Evolutionary conservation across 2,888 invertebrate species (phyloP).

Genomic region (Enchytraeus crypticus): DNA sequence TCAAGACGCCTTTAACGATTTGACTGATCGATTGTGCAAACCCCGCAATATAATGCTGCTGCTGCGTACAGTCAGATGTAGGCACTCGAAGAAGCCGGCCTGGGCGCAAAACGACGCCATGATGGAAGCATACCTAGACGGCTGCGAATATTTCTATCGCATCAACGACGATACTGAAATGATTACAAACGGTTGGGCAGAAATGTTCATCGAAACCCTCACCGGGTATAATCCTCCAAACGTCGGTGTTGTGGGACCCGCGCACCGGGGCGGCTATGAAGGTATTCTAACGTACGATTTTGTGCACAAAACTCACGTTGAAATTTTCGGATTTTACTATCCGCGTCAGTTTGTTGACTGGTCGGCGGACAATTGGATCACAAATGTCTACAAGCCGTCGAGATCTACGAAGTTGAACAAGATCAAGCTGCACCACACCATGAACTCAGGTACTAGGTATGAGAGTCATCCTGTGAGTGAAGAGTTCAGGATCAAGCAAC

Average conservation of each 20-base stretch:
- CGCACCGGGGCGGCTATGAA: conserved; percentile 25
- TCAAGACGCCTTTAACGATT: neutral
- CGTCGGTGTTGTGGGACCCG: conserved; percentile 27
- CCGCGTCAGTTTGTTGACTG: conserved; percentile 24
- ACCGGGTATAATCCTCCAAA: conserved; percentile 17
- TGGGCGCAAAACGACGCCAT: conserved; percentile 31
- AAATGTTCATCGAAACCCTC: conserved; percentile 13
- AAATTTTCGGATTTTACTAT: conserved; percentile 25
- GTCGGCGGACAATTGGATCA: conserved; percentile 25
- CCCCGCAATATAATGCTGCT: conserved; percentile 1
- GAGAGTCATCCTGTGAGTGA: neutral
- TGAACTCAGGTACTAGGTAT: conserved; percentile 18
- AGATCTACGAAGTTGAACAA: conserved; percentile 18
- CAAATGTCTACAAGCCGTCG: conserved; percentile 10
- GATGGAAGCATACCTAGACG: conserved; percentile 25
- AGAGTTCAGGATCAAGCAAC: neutral
- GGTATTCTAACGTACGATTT: conserved; percentile 27
- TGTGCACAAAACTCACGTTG: conserved; percentile 25
- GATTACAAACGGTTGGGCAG: conserved; percentile 19
- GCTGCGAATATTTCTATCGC: conserved; percentile 12
- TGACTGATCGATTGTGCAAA: neutral
- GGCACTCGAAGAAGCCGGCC: conserved; percentile 20
- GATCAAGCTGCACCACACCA: conserved; percentile 17
- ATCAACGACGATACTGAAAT: conserved; percentile 21
- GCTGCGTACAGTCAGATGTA: conserved; percentile 20